Base-by-base conservation (phyloP, 53 echinoderm and acorn worm species). In the Echinarachnius parma region DNA sequence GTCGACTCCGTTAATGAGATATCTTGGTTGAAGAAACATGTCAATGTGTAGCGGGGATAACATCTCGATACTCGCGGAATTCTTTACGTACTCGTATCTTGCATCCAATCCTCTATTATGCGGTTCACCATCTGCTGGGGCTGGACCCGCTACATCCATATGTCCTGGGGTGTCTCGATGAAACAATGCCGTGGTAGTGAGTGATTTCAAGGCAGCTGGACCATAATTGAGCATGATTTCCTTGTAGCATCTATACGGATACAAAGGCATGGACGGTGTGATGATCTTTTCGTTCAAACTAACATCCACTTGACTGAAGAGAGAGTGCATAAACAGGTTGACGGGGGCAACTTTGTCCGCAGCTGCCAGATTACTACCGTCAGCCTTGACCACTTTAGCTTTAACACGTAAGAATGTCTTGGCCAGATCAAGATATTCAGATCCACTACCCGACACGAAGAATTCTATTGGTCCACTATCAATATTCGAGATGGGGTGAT, bases 241-340 rank as follows among this genome's bases (percentile, higher is more conserved):
- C 13, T 32, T 9, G 18, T 59, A 47, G 4, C 70, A 58, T 31
- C 80, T 34, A 58, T 75, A 81, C 13, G 75, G 62, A 21, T 81
- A 81, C 18, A 26, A 52, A 15, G 42, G 35, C 13, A 19, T 60
- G 3, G 78, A 68, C 21, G 70, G 61, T 13, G 78, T 55, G 13
- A 83, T 57, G 11, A 75, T 36, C 19, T 58, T 42, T 31, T 76
- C 76, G 28, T 78, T 83, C 44, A 78, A 46, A 2, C 70, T 57
- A 37, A 84, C 72, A 13, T 84, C 78, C 21, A 79, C 49, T 45
- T 84, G 70, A 34, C 60, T 61, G 37, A 76, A 83, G n/a, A 84
- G 53, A 4, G 64, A 36, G 0, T 75, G 80, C 1, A 80, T 11
- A 31, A 48, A 67, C 15, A 67, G 53, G n/a, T 67, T 67, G 11